Base-by-base conservation (phyloP, 2,113 vertebrate genomes). In the Pedionomus torquatus region DNA sequence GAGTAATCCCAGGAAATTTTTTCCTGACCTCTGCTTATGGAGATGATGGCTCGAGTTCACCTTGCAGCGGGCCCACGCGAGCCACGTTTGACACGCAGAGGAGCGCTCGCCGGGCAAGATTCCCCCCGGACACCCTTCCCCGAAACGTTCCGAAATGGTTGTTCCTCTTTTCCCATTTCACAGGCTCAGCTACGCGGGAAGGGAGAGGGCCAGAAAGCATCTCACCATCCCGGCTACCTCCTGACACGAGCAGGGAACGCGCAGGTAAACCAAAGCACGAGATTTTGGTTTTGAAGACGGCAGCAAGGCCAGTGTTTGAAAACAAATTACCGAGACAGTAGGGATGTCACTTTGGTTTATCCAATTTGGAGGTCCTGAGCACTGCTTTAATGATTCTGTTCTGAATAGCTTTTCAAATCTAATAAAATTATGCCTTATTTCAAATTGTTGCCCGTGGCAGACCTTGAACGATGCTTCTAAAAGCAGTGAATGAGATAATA, bases 381-480 rank as follows among this genome's bases (percentile, higher is more conserved):
- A 91, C 65, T 80, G 63, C 94, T 92, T 90, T 89, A 94, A 89
- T 95, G 93, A 93, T 83, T 94, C 39, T 83, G 6, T 54, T 90
- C 76, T 75, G 55, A 85, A 83, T 49, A 91, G 66, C 44, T 88
- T 93, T 96, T 93, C 75, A 94, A 78, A 44, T 63, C 64, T 78
- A 93, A 96, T 95, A 86, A 95, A 94, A 77, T 54, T 70, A 61
- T 83, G 33, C 13, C 90, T 96, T 94, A 86, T 93, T 93, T 91
- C 31, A 43, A 74, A 75, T 74, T 90, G 37, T 90, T 93, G 82
- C 79, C 75, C 20, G 46, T 86, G 82, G 71, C 82, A 94, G 72
- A 93, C 31, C 9, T 83, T 52, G 41, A 80, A 83, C 51, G 76
- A 87, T 60, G 69, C 48, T 96, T 76, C 84, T 78, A 71, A 85